Percentiles rank a stretch among this genome's conserved stretches.
phyloP scores from a whole-genome alignment of 2,797 vertebrate genomes.

The Labeo calbasu region DNA sequence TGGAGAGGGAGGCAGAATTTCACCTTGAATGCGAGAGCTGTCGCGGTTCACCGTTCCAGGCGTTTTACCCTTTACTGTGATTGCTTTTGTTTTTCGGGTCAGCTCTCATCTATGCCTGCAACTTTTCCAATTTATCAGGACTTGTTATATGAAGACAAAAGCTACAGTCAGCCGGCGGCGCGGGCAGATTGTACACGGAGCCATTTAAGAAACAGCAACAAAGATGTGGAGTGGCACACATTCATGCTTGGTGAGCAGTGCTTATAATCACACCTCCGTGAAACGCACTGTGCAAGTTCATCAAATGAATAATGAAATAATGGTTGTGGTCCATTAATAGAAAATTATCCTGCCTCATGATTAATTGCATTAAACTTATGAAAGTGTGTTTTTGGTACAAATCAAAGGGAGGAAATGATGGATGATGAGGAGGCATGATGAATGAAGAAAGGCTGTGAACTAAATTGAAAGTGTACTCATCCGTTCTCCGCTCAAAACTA shows the following conservation, averaged over 20 bases:
- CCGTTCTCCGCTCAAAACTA: slow-evolving; percentile 96
- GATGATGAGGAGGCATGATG: slow-evolving; percentile 92
- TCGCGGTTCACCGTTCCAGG: slow-evolving; percentile 53
- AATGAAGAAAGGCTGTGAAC: slow-evolving; percentile 97
- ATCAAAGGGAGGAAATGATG: slow-evolving; percentile 91
- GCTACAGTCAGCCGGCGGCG: slow-evolving; percentile 67
- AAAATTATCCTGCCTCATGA: slow-evolving; percentile 95
- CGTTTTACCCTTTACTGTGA: slow-evolving; percentile 70
- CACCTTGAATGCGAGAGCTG: slow-evolving; percentile 66
- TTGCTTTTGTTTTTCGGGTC: slow-evolving; percentile 85
- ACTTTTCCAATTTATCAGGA: slow-evolving; percentile 86
- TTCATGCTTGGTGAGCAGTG: slow-evolving; percentile 67
- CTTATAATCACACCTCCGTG: slow-evolving; percentile 81
- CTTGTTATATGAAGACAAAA: slow-evolving; percentile 80
- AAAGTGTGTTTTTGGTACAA: slow-evolving; percentile 87
- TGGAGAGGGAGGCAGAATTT: slow-evolving; percentile 73
- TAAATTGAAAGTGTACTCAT: slow-evolving; percentile 99
- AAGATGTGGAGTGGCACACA: slow-evolving; percentile 50
- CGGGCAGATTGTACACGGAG: slow-evolving; percentile 63
- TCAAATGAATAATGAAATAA: slow-evolving; percentile 84
- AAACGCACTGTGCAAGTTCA: slow-evolving; percentile 87
- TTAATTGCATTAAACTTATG: slow-evolving; percentile 98
- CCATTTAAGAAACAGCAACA: slow-evolving; percentile 57
- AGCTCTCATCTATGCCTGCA: slow-evolving; percentile 81
- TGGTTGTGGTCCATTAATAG: slow-evolving; percentile 91